These are phyloP conservation scores for Lacerta viridis DNA, from an alignment of 2,797 vertebrate genomes.

Conservation along the genomic window DNA sequence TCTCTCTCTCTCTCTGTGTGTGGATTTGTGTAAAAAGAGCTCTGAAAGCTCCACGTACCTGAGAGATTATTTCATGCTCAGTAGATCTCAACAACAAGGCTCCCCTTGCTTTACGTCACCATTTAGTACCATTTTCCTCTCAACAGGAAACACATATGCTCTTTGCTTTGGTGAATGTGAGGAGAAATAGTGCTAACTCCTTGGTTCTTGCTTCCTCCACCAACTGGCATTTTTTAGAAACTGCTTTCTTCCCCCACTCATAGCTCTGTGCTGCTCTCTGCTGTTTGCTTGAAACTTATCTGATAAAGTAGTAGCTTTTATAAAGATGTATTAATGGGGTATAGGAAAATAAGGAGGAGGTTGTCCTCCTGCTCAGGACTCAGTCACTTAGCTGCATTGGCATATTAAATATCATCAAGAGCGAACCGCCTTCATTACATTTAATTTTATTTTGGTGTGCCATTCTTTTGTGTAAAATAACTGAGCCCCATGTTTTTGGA, in stretches of 20 bases:
- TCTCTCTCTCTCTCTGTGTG: no score
- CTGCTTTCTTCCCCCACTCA: slow-evolving; percentile 21
- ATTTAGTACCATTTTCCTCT: fast-evolving
- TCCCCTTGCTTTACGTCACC: slow-evolving; percentile 10
- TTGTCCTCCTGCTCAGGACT: not conserved
- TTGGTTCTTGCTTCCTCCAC: slow-evolving; percentile 24
- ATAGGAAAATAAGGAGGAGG: not conserved
- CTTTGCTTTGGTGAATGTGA: not conserved
- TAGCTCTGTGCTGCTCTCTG: slow-evolving; percentile 71
- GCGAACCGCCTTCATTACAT: not conserved
- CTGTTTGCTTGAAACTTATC: slow-evolving; percentile 45
- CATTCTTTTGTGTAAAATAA: not conserved
- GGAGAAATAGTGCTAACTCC: not conserved
- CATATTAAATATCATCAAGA: not conserved
- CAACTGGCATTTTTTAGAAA: not conserved
- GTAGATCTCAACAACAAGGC: not conserved
- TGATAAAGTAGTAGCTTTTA: slow-evolving; percentile 38
- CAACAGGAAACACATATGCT: not conserved
- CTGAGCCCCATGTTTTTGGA: not conserved
- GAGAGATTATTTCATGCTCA: not conserved
- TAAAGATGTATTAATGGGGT: not conserved
- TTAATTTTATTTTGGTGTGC: not conserved
- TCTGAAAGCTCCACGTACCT: not conserved
- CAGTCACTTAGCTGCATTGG: slow-evolving; percentile 13
- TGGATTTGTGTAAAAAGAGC: no score